phyloP scores from a whole-genome alignment of 2,797 vertebrate species.

The Lagorchestes hirsutus region DNA sequence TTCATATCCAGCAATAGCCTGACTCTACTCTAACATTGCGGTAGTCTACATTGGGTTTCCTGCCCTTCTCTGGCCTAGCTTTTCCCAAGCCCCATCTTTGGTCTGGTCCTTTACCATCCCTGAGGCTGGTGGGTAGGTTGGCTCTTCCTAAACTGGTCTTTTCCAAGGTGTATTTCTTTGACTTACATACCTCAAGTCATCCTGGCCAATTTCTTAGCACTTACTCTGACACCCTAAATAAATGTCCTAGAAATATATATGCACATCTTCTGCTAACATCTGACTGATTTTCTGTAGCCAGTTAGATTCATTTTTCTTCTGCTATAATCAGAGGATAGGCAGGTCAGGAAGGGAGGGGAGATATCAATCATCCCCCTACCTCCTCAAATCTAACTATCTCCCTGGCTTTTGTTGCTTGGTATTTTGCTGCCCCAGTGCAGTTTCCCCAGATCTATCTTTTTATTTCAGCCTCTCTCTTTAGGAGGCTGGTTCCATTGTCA shows the following conservation, averaged over 20 bases:
- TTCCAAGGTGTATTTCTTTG: constrained; percentile 59
- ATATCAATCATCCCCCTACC: constrained; percentile 5
- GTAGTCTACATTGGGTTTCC: not conserved
- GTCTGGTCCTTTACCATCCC: constrained; percentile 5
- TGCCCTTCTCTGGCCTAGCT: not conserved
- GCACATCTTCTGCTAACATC: constrained; percentile 75
- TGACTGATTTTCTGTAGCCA: constrained; percentile 81
- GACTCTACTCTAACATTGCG: not conserved
- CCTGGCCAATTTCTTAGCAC: constrained; percentile 63
- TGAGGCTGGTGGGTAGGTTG: constrained; percentile 4
- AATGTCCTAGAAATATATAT: constrained; percentile 77
- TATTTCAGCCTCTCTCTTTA: not conserved
- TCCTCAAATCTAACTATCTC: constrained; percentile 15
- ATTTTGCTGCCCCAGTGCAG: not conserved
- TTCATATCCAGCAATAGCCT: not conserved
- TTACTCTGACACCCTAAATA: constrained; percentile 72
- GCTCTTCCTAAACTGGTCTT: constrained; percentile 55
- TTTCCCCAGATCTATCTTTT: not conserved
- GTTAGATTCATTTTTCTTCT: constrained; percentile 79
- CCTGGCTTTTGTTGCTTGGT: constrained; percentile 29
- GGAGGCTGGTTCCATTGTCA: not conserved
- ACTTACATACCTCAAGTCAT: constrained; percentile 63
- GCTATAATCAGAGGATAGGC: constrained; percentile 67
- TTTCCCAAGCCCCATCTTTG: not conserved
- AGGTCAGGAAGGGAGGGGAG: constrained; percentile 52